phyloP scores from a whole-genome alignment of 2,888 invertebrate species.

The Aphidius colemani region DNA sequence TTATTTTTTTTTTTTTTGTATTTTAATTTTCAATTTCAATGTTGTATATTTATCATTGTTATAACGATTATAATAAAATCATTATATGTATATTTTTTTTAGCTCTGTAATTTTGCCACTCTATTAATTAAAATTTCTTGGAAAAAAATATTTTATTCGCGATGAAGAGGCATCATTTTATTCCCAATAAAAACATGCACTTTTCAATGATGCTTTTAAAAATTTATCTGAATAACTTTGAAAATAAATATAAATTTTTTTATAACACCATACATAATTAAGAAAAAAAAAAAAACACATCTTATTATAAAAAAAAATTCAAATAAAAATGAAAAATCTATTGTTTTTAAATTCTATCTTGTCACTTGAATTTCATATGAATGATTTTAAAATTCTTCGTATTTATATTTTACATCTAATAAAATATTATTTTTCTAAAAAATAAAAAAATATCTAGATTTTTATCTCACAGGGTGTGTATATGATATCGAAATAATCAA shows the following conservation, averaged over 20 bases:
- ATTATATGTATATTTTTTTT: too few relatives aligned
- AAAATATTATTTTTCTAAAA: slow-evolving; percentile 1
- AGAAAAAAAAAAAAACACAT: too few relatives aligned
- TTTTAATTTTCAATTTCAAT: not conserved
- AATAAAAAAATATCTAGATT: not conserved
- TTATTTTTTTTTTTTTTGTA: too few relatives aligned
- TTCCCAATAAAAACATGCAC: not conserved
- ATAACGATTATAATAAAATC: too few relatives aligned
- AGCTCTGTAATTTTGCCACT: slow-evolving; percentile 46
- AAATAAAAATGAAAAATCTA: too few relatives aligned
- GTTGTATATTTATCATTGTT: not conserved
- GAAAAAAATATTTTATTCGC: slow-evolving; percentile 19
- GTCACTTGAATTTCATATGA: too few relatives aligned
- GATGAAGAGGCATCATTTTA: not conserved
- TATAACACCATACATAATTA: slow-evolving; percentile 23
- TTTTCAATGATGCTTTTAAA: slow-evolving; percentile 29
- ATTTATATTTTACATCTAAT: not conserved
- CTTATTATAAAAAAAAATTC: too few relatives aligned
- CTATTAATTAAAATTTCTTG: slow-evolving; percentile 48
- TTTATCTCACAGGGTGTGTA: not conserved
- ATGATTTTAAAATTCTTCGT: too few relatives aligned
- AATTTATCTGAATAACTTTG: slow-evolving; percentile 17
- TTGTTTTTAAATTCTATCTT: too few relatives aligned
- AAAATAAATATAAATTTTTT: slow-evolving; percentile 2
- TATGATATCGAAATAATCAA: slow-evolving; percentile 35